These are phyloP conservation scores for Phylloscopus trochilus DNA, from an alignment of 2,113 vertebrate species.

Conservation along the genomic window DNA sequence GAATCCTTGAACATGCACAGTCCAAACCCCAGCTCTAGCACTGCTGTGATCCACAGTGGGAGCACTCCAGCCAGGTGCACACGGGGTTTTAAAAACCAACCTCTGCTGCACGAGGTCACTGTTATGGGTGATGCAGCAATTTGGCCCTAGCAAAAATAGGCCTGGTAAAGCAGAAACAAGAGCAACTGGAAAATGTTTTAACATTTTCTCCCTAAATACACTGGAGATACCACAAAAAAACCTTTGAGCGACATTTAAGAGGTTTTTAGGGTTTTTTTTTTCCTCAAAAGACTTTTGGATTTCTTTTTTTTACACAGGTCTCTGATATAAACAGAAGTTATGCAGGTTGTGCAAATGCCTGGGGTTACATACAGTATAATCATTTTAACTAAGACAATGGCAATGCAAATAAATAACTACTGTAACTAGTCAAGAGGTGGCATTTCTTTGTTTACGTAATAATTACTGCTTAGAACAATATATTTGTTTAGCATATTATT, in stretches of 20 bases:
- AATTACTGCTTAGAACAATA: background rate
- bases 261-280: fast-evolving
- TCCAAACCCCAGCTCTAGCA: background rate
- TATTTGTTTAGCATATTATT: background rate
- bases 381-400: background rate
- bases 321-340: background rate
- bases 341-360: background rate
- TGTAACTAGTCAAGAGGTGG: background rate
- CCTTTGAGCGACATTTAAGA: background rate
- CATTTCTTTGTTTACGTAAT: background rate
- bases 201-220: background rate
- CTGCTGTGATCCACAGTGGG: fast-evolving
- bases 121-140: background rate
- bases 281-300: background rate
- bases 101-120: background rate
- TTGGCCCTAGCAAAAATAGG: background rate
- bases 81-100: background rate
- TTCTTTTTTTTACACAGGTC: background rate
- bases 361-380: background rate
- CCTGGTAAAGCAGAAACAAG: background rate
- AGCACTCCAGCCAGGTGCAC: fast-evolving
- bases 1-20: background rate
- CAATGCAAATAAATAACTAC: background rate
- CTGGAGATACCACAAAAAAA: background rate
- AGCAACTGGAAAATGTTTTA: background rate